A percentile compares a stretch with the other conserved stretches of the same genome.
Evolutionary conservation across 2,797 vertebrate genomes (phyloP).

Genomic region (Emydoidea blandingii): DNA sequence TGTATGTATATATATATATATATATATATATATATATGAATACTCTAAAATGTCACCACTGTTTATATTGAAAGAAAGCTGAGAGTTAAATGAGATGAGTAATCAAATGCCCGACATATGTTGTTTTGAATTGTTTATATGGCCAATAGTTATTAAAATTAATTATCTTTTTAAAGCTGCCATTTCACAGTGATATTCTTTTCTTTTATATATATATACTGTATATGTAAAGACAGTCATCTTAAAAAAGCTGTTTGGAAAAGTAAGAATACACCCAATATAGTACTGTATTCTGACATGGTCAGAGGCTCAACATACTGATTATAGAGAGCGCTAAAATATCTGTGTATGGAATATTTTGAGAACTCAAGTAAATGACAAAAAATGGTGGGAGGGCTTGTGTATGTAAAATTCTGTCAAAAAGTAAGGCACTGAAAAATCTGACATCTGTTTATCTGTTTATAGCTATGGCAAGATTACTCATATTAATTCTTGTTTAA

Average conservation of each 20-base stretch:
- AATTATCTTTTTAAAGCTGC: constrained; percentile 79
- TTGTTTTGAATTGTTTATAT: constrained; percentile 83
- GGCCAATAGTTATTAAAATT: constrained; percentile 82
- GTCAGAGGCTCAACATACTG: constrained; percentile 53
- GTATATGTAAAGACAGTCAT: neutral
- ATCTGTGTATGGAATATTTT: constrained; percentile 56
- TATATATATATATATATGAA: constrained; percentile 46
- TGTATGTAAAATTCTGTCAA: constrained; percentile 81
- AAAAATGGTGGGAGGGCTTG: neutral
- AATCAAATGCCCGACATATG: constrained; percentile 82
- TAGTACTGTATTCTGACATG: constrained; percentile 44
- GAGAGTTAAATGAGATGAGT: constrained; percentile 81
- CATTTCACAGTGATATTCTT: constrained; percentile 66
- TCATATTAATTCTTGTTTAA: constrained; percentile 90
- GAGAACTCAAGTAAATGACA: constrained; percentile 71
- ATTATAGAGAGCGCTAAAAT: constrained; percentile 48
- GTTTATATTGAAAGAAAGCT: constrained; percentile 79
- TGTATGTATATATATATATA: neutral
- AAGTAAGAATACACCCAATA: constrained; percentile 44
- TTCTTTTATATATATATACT: neutral
- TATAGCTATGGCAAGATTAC: constrained; percentile 88
- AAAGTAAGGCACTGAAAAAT: constrained; percentile 83
- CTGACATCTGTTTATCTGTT: constrained; percentile 91
- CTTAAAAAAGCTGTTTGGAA: constrained; percentile 48
- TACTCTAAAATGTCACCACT: constrained; percentile 64